Conservation (phyloP, 2,113 vertebrate genomes). For the Triplophysa siluroides region DNA sequence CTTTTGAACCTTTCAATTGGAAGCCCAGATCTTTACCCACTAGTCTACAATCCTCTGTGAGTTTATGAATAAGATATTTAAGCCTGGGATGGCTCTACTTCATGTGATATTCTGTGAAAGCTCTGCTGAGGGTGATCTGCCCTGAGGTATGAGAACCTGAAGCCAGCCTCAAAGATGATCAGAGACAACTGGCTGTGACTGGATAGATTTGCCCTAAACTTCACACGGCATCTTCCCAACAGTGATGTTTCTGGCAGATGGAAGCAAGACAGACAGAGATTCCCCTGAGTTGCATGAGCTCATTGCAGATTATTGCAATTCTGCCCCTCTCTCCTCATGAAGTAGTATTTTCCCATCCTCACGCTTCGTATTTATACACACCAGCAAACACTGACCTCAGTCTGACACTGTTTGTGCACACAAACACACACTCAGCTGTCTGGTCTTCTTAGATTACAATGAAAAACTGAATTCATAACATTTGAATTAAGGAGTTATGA, state of each 20-base stretch:
- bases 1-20: background rate
- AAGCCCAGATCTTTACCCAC: background rate
- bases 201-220: background rate
- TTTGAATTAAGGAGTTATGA: background rate
- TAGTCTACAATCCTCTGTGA: background rate
- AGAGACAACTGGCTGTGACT: background rate
- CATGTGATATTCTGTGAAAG: background rate
- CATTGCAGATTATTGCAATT: background rate
- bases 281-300: conserved; percentile 46
- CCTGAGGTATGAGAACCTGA: conserved; percentile 20
- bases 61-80: background rate
- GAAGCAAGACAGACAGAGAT: background rate
- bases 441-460: background rate
- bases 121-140: conserved; percentile 9
- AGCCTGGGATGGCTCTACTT: background rate
- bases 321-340: background rate
- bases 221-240: background rate
- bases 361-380: background rate
- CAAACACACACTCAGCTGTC: background rate
- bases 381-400: background rate
- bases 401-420: background rate
- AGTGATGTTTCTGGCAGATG: background rate
- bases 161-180: background rate
- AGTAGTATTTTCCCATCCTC: background rate
- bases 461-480: background rate